A percentile compares a stretch with the other conserved stretches of the same genome.
phyloP scores from a whole-genome alignment of 1,140 invertebrate genomes.

The Drosophila watanabei region DNA sequence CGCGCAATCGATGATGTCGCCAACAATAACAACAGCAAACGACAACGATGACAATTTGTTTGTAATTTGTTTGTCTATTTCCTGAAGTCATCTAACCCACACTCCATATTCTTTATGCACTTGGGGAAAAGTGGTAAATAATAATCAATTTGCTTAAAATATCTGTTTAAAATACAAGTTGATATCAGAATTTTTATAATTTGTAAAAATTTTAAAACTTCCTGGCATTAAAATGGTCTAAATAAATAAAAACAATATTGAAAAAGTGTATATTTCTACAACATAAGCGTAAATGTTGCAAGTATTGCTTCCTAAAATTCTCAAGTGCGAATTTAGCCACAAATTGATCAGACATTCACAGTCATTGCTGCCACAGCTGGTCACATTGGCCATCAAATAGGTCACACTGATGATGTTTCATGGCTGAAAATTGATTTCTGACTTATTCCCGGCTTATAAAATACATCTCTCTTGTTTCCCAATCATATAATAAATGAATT shows the following conservation, averaged over 20 bases:
- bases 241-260: background rate
- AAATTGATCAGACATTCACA: background rate
- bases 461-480: background rate
- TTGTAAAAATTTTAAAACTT: background rate
- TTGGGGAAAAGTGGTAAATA: background rate
- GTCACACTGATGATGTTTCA: background rate
- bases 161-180: background rate
- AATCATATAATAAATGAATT: background rate
- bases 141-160: background rate
- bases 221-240: background rate
- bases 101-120: background rate
- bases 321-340: background rate
- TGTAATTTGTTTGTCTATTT: conserved; percentile 77
- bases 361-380: background rate
- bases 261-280: background rate
- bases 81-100: background rate
- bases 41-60: conserved; percentile 72
- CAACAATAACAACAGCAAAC: conserved; percentile 19
- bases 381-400: too few relatives aligned
- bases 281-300: background rate
- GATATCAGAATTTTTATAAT: too few relatives aligned
- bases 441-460: background rate
- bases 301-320: background rate
- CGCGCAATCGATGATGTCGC: conserved; percentile 46
- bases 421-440: background rate